Percentiles rank a stretch among this genome's conserved stretches.
These are phyloP conservation scores for Himalopsyche anomala DNA, from an alignment of 2,888 invertebrate species.

Conservation along the genomic window DNA sequence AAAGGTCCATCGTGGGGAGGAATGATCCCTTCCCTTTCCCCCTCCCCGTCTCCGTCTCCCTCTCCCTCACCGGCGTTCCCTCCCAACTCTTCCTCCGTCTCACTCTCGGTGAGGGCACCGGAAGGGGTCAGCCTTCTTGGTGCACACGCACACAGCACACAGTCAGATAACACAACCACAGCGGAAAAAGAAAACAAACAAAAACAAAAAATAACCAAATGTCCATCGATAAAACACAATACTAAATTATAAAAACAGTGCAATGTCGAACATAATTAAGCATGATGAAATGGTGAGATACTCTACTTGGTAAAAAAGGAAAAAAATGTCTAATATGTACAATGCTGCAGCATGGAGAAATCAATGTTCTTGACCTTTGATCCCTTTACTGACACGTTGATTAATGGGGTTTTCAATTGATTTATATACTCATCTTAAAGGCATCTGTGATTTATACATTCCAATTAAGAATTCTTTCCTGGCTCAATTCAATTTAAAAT, in stretches of 20 bases:
- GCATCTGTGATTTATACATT: too few species aligned
- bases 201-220: slow-evolving; percentile 47
- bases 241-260: slow-evolving; percentile 52
- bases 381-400: background rate
- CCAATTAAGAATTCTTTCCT: too few species aligned
- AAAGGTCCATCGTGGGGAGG: slow-evolving; percentile 76
- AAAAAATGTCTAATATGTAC: background rate
- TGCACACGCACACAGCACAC: slow-evolving; percentile 51
- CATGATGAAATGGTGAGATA: background rate
- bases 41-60: slow-evolving; percentile 70
- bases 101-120: slow-evolving; percentile 83
- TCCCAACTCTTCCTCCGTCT: slow-evolving; percentile 83
- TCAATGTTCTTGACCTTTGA: too few species aligned
- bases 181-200: slow-evolving; percentile 56
- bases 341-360: background rate
- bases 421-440: too few species aligned
- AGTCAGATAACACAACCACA: slow-evolving; percentile 50
- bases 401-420: too few species aligned
- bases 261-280: too few species aligned
- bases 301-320: slow-evolving; percentile 57
- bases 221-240: slow-evolving; percentile 49
- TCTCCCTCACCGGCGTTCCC: slow-evolving; percentile 72
- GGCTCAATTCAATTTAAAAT: too few species aligned
- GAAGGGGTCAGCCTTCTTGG: slow-evolving; percentile 73
- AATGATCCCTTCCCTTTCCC: slow-evolving; percentile 6